Percentiles rank a stretch among this genome's conserved stretches.
Conservation (phyloP, 2,113 vertebrate genomes). For the Lynx canadensis region DNA sequence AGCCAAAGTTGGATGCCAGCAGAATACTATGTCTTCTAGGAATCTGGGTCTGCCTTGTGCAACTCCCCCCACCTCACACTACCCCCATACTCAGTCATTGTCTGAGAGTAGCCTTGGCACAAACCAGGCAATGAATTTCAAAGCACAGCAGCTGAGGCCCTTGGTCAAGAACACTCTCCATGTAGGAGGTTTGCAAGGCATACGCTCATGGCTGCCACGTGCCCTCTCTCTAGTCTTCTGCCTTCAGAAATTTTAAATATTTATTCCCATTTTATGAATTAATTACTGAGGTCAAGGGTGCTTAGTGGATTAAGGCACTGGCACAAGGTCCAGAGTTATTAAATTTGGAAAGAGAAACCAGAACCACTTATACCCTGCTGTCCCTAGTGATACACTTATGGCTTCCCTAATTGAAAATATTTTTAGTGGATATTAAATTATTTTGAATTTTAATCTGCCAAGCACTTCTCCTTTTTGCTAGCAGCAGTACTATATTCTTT, state of each 20-base stretch:
- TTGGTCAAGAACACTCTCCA: neutral
- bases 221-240: neutral
- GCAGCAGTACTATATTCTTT: slow-evolving; percentile 42
- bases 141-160: neutral
- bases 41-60: neutral
- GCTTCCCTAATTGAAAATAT: slow-evolving; percentile 31
- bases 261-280: slow-evolving; percentile 58
- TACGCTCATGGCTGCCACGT: no score
- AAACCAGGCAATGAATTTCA: neutral
- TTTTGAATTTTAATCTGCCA: slow-evolving; percentile 46
- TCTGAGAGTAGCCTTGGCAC: neutral
- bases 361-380: neutral
- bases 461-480: neutral
- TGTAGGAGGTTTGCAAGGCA: neutral
- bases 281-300: slow-evolving; percentile 51
- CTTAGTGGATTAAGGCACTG: slow-evolving; percentile 32
- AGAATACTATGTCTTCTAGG: neutral
- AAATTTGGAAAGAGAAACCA: slow-evolving; percentile 62
- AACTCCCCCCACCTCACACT: rapidly evolving
- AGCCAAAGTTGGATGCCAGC: neutral
- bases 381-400: slow-evolving; percentile 12
- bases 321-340: slow-evolving; percentile 37
- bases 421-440: slow-evolving; percentile 57
- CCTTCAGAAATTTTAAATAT: slow-evolving; percentile 57
- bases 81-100: neutral